Conservation (phyloP, 2,797 vertebrate species). For the Hozukius guyotensis region DNA sequence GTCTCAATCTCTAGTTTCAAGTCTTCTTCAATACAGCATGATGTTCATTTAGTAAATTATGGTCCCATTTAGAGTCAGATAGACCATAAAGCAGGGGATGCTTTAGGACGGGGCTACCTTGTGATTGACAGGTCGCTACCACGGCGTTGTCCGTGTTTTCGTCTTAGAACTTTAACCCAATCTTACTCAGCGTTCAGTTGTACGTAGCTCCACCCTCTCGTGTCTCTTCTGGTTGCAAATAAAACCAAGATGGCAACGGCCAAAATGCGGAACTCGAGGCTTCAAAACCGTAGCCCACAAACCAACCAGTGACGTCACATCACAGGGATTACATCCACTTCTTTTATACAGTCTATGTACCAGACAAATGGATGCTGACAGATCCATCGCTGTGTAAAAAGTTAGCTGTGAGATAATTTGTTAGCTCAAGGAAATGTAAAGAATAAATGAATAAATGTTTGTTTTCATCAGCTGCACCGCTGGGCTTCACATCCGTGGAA, state of each 20-base stretch:
- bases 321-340: not conserved
- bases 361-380: not conserved
- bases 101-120: not conserved
- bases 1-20: fast-evolving
- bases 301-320: not conserved
- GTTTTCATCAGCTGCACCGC: not conserved
- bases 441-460: not conserved
- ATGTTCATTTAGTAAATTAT: not conserved
- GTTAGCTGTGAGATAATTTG: not conserved
- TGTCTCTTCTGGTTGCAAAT: not conserved
- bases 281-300: not conserved
- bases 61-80: too few relatives aligned
- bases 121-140: not conserved
- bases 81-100: not conserved
- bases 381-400: not conserved
- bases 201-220: not conserved
- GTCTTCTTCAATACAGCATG: not conserved
- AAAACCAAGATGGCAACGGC: not conserved
- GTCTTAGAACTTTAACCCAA: not conserved
- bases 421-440: not conserved
- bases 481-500: not conserved
- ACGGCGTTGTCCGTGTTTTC: not conserved
- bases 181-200: not conserved
- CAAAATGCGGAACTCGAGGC: not conserved
- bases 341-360: not conserved